Percentiles rank a stretch among this genome's conserved stretches.
These are phyloP conservation scores for Xenentodon cancila DNA, from an alignment of 2,797 vertebrate species.

Conservation along the genomic window DNA sequence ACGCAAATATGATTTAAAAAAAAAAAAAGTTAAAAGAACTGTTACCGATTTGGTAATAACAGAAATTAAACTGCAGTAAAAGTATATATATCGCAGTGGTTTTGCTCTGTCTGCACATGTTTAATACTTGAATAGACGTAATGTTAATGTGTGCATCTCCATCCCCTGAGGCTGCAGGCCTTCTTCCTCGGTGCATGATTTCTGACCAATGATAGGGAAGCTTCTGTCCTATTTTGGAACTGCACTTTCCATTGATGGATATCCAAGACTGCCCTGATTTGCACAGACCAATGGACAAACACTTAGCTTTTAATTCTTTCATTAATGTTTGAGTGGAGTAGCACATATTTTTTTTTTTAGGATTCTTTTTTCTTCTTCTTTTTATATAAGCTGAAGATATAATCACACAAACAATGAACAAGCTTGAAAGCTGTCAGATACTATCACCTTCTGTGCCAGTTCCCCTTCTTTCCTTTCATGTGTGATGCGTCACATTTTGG, in stretches of 20 bases:
- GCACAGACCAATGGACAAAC: slow-evolving; percentile 43
- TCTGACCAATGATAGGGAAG: slow-evolving; percentile 22
- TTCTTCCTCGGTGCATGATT: slow-evolving; percentile 4
- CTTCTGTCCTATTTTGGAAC: not conserved
- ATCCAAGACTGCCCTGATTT: slow-evolving; percentile 26
- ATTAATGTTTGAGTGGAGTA: not conserved
- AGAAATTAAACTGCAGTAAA: slow-evolving; percentile 17
- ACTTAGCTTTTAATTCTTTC: slow-evolving; percentile 4
- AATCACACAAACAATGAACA: slow-evolving; percentile 50
- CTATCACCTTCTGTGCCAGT: slow-evolving; percentile 43
- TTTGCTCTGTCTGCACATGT: slow-evolving; percentile 7
- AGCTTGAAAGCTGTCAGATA: slow-evolving; percentile 57
- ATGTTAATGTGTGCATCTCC: slow-evolving; percentile 1
- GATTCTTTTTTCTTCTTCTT: slow-evolving; percentile 11
- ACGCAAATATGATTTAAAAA: slow-evolving; percentile 14
- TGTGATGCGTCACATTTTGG: slow-evolving; percentile 55
- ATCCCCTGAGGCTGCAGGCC: not conserved
- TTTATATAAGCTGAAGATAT: slow-evolving; percentile 30
- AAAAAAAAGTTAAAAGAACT: not conserved
- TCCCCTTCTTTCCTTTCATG: slow-evolving; percentile 41
- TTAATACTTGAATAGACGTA: slow-evolving; percentile 19
- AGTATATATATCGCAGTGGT: slow-evolving; percentile 2
- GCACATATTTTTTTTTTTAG: slow-evolving; percentile 29
- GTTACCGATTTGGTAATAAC: not conserved
- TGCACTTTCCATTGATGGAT: slow-evolving; percentile 17